Percentiles rank a stretch among this genome's conserved stretches.
Evolutionary conservation across 1,140 invertebrate genomes (phyloP).

Genomic region (Harpegnathos saltator): DNA sequence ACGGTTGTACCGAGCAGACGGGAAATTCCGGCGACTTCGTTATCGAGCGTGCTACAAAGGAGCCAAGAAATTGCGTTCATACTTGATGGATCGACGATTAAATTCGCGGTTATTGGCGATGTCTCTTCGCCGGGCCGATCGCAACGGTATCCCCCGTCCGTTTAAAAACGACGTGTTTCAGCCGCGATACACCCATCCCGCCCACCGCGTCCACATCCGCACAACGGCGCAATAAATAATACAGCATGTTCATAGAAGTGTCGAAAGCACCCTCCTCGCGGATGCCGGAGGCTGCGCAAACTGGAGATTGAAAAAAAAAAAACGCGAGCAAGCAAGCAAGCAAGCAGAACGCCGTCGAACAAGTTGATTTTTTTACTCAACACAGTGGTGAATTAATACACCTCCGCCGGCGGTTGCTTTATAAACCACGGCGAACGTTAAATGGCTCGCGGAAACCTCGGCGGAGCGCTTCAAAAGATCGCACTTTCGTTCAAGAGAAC

Average conservation of each 20-base stretch:
- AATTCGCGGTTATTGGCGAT: conserved; percentile 24
- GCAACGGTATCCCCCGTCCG: neutral
- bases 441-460: neutral
- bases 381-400: conserved; percentile 16
- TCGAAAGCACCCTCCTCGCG: neutral
- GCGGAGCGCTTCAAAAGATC: neutral
- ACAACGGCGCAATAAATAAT: conserved; percentile 17
- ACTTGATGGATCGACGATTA: conserved; percentile 58
- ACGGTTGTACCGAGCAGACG: conserved; percentile 41
- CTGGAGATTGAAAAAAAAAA: conserved; percentile 1
- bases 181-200: neutral
- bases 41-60: conserved; percentile 42
- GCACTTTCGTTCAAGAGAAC: neutral
- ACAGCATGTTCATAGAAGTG: conserved; percentile 5
- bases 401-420: neutral
- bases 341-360: neutral
- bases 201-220: no score
- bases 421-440: conserved; percentile 7
- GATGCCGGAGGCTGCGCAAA: neutral
- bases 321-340: no score
- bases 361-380: conserved; percentile 12
- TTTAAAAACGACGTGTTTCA: neutral
- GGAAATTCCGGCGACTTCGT: conserved; percentile 51
- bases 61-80: conserved; percentile 48
- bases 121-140: conserved; percentile 12